Evolutionary conservation across 2,888 invertebrate genomes (phyloP).

Genomic region (Drosophila paranaensis): DNA sequence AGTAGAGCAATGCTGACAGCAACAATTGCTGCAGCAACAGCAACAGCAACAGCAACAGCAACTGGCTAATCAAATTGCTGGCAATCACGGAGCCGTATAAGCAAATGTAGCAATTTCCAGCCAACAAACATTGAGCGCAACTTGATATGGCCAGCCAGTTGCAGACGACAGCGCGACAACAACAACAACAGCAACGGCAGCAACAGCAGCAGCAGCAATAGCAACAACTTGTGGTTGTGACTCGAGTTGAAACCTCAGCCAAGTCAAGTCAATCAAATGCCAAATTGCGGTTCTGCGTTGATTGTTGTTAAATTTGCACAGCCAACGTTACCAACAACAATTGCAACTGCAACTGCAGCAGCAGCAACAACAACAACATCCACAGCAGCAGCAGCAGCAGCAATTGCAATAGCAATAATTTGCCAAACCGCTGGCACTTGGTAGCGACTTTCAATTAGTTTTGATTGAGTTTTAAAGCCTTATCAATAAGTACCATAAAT

Average conservation of each 20-base stretch:
- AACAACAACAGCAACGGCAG: constrained; percentile 38
- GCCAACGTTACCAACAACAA: constrained; percentile 45
- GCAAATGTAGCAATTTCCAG: constrained; percentile 76
- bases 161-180: constrained; percentile 58
- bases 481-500: constrained; percentile 39
- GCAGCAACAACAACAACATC: constrained; percentile 33
- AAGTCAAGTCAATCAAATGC: constrained; percentile 78
- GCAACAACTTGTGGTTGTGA: constrained; percentile 59
- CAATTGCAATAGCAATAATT: constrained; percentile 55
- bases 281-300: constrained; percentile 76
- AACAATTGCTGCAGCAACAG: constrained; percentile 25
- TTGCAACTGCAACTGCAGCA: constrained; percentile 26
- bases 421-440: constrained; percentile 26
- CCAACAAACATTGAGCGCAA: constrained; percentile 75
- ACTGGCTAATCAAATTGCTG: constrained; percentile 75
- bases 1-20: constrained; percentile 65
- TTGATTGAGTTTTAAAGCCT: constrained; percentile 61
- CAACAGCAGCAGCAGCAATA: constrained; percentile 39
- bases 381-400: constrained; percentile 38
- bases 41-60: constrained; percentile 33
- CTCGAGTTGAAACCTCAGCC: constrained; percentile 55
- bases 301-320: constrained; percentile 74
- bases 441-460: constrained; percentile 60
- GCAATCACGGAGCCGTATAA: constrained; percentile 78
- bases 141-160: constrained; percentile 68